These are phyloP conservation scores for Amorpha juglandis DNA, from an alignment of 2,888 invertebrate species.

Conservation along the genomic window DNA sequence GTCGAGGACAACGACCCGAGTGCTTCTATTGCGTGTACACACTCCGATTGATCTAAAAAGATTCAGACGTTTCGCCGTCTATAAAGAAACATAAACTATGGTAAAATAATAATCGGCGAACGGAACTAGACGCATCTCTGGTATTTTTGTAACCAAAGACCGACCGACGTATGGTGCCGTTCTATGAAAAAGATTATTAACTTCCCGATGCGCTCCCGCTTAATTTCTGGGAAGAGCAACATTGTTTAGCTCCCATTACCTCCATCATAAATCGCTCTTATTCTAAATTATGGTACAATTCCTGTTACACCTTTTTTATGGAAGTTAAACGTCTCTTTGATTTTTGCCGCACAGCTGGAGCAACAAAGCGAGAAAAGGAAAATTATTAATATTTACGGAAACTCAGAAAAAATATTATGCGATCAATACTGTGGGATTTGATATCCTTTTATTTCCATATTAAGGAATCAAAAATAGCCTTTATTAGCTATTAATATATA, in stretches of 20 bases:
- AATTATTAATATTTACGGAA: not conserved
- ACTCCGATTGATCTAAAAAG: slow-evolving; percentile 35
- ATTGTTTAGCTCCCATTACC: slow-evolving; percentile 27
- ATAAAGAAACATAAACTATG: slow-evolving; percentile 12
- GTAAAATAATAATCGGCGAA: not conserved
- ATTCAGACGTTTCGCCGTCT: slow-evolving; percentile 35
- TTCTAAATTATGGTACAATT: slow-evolving; percentile 18
- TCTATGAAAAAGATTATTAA: slow-evolving; percentile 2
- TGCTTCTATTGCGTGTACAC: slow-evolving; percentile 49
- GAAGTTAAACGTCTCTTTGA: slow-evolving; percentile 6
- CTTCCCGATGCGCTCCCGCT: not conserved
- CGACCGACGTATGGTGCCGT: not conserved
- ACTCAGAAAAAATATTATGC: not conserved
- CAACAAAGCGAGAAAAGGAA: not conserved
- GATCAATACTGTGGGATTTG: too few species aligned
- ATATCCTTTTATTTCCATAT: too few species aligned
- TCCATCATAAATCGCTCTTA: slow-evolving; percentile 25
- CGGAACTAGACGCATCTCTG: slow-evolving; percentile 36
- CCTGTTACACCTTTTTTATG: not conserved
- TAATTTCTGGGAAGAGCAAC: slow-evolving; percentile 20
- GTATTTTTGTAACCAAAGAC: slow-evolving; percentile 37
- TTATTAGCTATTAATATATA: too few species aligned
- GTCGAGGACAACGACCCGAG: slow-evolving; percentile 62
- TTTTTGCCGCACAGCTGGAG: not conserved
- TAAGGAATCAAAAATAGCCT: too few species aligned